Conservation (phyloP, 92 coral and sea anemone species). For the Porites divaricata region DNA sequence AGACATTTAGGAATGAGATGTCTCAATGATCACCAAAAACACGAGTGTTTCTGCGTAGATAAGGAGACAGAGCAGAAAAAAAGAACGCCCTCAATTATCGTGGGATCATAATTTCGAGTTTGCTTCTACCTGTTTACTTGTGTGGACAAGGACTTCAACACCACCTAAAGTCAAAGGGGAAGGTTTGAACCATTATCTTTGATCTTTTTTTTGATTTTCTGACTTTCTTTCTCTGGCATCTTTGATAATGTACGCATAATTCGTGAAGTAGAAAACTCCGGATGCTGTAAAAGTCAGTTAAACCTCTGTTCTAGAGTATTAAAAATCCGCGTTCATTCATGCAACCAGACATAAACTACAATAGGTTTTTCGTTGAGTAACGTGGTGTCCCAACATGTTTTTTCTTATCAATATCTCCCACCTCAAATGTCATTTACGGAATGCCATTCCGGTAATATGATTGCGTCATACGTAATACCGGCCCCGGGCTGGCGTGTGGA, state of each 20-base stretch:
- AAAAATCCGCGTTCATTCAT: neutral
- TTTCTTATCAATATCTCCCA: conserved; percentile 14
- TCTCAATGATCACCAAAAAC: conserved; percentile 11
- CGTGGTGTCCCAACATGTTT: neutral
- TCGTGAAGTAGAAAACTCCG: neutral
- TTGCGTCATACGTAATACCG: conserved; percentile 39
- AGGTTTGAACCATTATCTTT: neutral
- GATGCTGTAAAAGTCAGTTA: neutral
- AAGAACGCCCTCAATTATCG: neutral
- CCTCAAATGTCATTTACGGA: conserved; percentile 44
- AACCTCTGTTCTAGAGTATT: neutral
- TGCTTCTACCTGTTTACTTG: neutral
- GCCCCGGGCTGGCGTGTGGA: conserved; percentile 13
- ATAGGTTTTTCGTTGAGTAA: neutral
- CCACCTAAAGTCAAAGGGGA: conserved; percentile 21
- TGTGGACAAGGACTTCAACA: neutral
- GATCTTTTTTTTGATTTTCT: conserved; percentile 5
- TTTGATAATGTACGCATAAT: neutral
- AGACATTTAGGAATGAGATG: conserved; percentile 24
- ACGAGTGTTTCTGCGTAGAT: neutral
- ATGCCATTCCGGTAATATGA: conserved; percentile 4
- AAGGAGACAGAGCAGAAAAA: neutral
- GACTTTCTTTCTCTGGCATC: neutral
- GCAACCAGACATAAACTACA: neutral
- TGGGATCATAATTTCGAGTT: neutral